phyloP scores from a whole-genome alignment of 2,113 vertebrate species.

The Malurus cyaneus region DNA sequence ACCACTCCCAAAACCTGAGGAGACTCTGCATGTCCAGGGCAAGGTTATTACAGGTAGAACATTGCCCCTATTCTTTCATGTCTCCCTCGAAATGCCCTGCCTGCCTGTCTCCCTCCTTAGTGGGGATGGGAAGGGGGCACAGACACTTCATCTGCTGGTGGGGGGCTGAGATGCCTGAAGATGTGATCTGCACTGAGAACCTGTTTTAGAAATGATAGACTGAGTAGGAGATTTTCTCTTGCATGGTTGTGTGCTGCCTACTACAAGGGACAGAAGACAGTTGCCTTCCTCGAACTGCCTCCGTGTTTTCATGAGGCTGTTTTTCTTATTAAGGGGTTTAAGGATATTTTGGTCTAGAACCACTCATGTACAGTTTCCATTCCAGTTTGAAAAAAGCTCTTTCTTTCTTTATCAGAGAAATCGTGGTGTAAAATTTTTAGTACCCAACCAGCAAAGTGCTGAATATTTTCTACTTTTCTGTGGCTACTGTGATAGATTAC shows the following conservation, averaged over 20 bases:
- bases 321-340: background rate
- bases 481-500: background rate
- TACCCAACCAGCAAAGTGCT: background rate
- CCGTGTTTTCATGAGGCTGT: fast-evolving
- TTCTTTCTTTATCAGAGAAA: background rate
- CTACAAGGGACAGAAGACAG: background rate
- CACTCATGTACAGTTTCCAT: background rate
- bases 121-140: background rate
- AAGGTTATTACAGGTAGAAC: background rate
- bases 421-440: background rate
- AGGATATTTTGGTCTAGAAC: background rate
- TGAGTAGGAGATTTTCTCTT: background rate
- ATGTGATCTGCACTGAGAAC: background rate
- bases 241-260: background rate
- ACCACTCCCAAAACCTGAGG: background rate
- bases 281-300: background rate
- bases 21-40: background rate
- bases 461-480: background rate
- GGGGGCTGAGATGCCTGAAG: background rate
- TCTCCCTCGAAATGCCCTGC: background rate
- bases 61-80: background rate
- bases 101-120: background rate
- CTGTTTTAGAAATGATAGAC: background rate
- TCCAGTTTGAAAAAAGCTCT: background rate
- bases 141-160: background rate